Evolutionary conservation across 2,113 vertebrate genomes (phyloP).

Genomic region (Sapayoa aenigma): DNA sequence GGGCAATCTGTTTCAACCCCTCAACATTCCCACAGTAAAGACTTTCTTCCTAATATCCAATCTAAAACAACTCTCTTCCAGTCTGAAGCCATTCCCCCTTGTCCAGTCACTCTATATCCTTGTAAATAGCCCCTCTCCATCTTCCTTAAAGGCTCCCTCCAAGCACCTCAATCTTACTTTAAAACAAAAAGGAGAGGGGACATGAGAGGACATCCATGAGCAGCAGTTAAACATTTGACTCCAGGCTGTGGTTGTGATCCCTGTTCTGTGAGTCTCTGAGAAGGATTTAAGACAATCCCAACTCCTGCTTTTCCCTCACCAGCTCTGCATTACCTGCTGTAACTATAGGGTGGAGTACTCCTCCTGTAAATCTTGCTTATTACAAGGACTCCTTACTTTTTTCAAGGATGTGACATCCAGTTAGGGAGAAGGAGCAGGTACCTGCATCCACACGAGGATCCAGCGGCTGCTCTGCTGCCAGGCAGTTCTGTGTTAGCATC

Average conservation of each 20-base stretch:
- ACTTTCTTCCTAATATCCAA: not conserved
- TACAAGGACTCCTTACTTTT: not conserved
- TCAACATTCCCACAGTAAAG: fast-evolving
- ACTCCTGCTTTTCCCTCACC: not conserved
- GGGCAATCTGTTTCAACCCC: not conserved
- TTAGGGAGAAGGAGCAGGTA: not conserved
- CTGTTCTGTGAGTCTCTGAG: not conserved
- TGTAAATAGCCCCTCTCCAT: not conserved
- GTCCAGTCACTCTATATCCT: not conserved
- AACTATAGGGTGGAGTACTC: not conserved
- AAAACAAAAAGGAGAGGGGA: not conserved
- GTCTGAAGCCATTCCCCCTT: not conserved
- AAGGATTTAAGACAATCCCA: not conserved
- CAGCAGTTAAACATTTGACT: not conserved
- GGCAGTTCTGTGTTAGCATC: not conserved
- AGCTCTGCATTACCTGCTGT: not conserved
- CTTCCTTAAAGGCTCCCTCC: not conserved
- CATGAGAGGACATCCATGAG: not conserved
- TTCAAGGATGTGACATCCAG: not conserved
- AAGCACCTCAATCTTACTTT: not conserved
- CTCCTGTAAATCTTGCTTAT: not conserved
- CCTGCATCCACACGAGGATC: not conserved
- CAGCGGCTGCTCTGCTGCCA: not conserved
- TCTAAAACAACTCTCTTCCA: fast-evolving
- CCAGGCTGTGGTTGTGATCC: not conserved